Evolutionary conservation across 1,140 invertebrate genomes (phyloP).

Genomic region (Holotrichia oblita): DNA sequence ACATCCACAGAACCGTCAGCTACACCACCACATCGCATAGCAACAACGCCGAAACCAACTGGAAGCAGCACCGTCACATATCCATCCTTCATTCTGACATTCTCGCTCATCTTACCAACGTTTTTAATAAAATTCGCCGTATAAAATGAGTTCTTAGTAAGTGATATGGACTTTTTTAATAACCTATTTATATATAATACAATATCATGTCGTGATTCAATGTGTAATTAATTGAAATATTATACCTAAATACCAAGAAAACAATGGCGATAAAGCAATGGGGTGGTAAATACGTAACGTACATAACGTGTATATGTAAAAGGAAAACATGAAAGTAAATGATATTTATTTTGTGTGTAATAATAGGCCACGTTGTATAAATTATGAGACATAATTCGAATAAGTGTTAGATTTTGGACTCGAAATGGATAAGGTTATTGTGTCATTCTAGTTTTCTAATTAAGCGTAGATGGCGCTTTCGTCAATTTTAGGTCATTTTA

Average conservation of each 20-base stretch:
- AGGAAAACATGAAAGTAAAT: too few species aligned
- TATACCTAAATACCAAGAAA: background rate
- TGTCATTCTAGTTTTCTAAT: too few species aligned
- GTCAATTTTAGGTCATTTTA: too few species aligned
- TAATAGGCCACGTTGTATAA: background rate
- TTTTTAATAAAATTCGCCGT: conserved; percentile 27
- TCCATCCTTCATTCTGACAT: conserved; percentile 10
- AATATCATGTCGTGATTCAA: conserved; percentile 28
- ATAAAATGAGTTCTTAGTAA: conserved; percentile 33
- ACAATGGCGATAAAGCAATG: conserved; percentile 10
- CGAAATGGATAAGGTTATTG: too few species aligned
- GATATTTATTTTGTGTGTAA: background rate
- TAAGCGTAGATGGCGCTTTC: too few species aligned
- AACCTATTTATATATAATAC: conserved; percentile 39
- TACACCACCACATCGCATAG: background rate
- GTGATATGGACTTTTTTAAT: conserved; percentile 38
- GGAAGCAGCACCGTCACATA: background rate
- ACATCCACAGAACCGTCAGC: conserved; percentile 10
- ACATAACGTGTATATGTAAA: too few species aligned
- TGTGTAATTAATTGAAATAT: conserved; percentile 27
- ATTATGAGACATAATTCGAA: too few species aligned
- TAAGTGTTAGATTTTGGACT: too few species aligned
- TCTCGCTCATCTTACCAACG: background rate
- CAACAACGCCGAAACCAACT: conserved; percentile 25
- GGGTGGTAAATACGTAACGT: background rate